Conservation (phyloP, 2,888 invertebrate genomes). For the Cephus pygmeus region DNA sequence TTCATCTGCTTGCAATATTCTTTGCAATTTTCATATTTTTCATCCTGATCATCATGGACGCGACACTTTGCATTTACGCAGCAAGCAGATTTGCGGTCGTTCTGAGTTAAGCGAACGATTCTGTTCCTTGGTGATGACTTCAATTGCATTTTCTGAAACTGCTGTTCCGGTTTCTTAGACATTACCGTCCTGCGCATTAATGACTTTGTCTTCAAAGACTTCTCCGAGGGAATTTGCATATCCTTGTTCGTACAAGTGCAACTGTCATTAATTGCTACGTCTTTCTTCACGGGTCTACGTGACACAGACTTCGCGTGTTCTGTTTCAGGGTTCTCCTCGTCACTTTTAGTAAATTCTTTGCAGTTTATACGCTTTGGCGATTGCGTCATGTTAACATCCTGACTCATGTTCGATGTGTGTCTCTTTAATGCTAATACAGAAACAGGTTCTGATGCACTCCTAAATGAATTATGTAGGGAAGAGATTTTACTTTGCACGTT, state of each 20-base stretch:
- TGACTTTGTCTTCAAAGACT: not conserved
- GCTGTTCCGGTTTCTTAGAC: not conserved
- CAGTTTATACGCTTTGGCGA: not conserved
- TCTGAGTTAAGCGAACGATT: not conserved
- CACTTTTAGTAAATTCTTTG: not conserved
- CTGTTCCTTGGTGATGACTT: conserved; percentile 2
- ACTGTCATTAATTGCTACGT: not conserved
- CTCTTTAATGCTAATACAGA: not conserved
- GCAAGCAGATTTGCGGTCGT: not conserved
- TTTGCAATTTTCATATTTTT: not conserved
- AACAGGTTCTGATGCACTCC: not conserved
- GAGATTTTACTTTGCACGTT: conserved; percentile 18
- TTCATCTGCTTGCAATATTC: not conserved
- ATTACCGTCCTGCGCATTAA: not conserved
- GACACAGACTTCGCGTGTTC: not conserved
- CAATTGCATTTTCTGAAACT: not conserved
- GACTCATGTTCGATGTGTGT: not conserved
- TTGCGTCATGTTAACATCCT: not conserved
- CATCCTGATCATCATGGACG: conserved; percentile 20
- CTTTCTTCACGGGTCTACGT: not conserved
- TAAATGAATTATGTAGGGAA: conserved; percentile 2
- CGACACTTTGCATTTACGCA: not conserved
- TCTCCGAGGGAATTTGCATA: not conserved
- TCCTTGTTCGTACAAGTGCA: not conserved
- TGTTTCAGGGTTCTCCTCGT: not conserved